phyloP scores from a whole-genome alignment of 2,888 invertebrate species.

The Hydrotaea diabolus region DNA sequence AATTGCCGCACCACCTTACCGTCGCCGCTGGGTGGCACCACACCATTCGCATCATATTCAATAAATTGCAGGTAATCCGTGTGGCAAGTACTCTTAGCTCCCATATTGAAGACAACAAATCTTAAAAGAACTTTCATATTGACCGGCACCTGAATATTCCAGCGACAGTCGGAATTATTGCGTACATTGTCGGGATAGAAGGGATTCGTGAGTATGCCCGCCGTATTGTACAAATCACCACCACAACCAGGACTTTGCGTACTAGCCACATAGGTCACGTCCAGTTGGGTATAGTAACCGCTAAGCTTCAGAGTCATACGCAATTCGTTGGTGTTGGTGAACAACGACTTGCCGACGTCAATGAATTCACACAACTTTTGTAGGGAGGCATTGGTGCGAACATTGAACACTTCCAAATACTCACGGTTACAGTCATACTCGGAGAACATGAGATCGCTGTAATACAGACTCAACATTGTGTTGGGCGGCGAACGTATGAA shows the following conservation, averaged over 20 bases:
- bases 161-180: constrained; percentile 83
- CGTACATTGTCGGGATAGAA: constrained; percentile 85
- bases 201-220: constrained; percentile 86
- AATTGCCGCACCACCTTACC: constrained; percentile 80
- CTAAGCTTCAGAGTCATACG: constrained; percentile 82
- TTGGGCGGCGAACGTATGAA: constrained; percentile 85
- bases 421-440: constrained; percentile 74
- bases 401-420: constrained; percentile 81
- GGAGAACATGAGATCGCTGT: constrained; percentile 81
- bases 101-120: constrained; percentile 85
- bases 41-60: constrained; percentile 80
- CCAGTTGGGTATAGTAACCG: constrained; percentile 78
- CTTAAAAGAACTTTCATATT: constrained; percentile 82
- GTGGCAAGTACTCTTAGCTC: constrained; percentile 83
- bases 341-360: constrained; percentile 84
- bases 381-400: constrained; percentile 79
- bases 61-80: constrained; percentile 85
- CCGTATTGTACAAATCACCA: constrained; percentile 84
- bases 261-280: constrained; percentile 85
- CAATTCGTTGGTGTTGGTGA: constrained; percentile 86
- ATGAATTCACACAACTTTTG: constrained; percentile 82
- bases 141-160: constrained; percentile 85
- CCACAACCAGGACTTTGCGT: constrained; percentile 85
- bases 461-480: constrained; percentile 88
- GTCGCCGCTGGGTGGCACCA: constrained; percentile 56